These are phyloP conservation scores for Hydrocynus forskahlii DNA, from an alignment of 2,797 vertebrate species.

Conservation along the genomic window DNA sequence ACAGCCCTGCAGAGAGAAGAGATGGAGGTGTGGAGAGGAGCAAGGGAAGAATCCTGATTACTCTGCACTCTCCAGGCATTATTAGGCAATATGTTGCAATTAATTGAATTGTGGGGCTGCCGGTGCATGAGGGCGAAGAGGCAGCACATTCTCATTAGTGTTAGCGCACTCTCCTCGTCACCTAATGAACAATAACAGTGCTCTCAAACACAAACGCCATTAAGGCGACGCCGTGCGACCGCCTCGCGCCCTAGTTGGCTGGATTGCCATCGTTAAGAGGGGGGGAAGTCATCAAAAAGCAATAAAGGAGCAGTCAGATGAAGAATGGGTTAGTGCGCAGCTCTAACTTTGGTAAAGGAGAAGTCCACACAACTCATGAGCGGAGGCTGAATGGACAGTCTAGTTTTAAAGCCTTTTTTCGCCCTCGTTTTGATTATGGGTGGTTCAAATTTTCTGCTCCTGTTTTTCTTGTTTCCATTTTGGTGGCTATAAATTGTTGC, in stretches of 20 bases:
- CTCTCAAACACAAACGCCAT: slow-evolving; percentile 68
- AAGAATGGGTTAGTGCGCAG: slow-evolving; percentile 62
- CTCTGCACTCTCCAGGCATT: slow-evolving; percentile 66
- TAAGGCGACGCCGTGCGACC: slow-evolving; percentile 68
- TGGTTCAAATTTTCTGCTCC: background rate
- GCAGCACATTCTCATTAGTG: slow-evolving; percentile 73
- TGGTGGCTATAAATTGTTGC: background rate
- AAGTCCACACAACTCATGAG: background rate
- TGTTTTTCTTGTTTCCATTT: background rate
- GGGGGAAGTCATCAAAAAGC: slow-evolving; percentile 69
- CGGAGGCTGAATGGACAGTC: background rate
- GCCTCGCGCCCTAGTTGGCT: slow-evolving; percentile 70
- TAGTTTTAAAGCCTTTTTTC: background rate
- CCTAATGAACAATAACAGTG: slow-evolving; percentile 80
- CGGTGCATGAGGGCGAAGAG: slow-evolving; percentile 65
- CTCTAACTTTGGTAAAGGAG: slow-evolving; percentile 70
- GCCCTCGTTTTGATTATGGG: background rate
- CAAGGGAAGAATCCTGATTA: slow-evolving; percentile 56
- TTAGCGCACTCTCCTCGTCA: slow-evolving; percentile 64
- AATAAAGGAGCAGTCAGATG: slow-evolving; percentile 68
- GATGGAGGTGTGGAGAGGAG: slow-evolving; percentile 2
- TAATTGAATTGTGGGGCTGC: slow-evolving; percentile 74
- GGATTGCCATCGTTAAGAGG: slow-evolving; percentile 71
- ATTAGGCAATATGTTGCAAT: slow-evolving; percentile 74
- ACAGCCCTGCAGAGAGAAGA: slow-evolving; percentile 22